phyloP scores from a whole-genome alignment of 1,140 invertebrate genomes.

The Littorina saxatilis region DNA sequence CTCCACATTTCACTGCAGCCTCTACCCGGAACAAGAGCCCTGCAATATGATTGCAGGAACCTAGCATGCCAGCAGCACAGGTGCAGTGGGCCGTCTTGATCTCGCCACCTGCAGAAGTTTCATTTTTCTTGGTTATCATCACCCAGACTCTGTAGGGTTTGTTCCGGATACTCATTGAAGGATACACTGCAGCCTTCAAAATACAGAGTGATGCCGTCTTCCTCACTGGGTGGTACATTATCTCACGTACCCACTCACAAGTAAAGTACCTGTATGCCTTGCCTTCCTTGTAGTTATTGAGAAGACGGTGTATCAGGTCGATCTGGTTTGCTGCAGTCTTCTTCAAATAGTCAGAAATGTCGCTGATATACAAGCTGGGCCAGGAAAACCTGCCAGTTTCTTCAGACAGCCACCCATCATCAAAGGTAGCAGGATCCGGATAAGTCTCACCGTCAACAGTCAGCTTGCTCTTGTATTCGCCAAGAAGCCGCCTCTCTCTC shows the following conservation, averaged over 20 bases:
- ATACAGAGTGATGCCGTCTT: not conserved
- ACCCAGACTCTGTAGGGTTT: not conserved
- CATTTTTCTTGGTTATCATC: not conserved
- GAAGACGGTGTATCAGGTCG: not conserved
- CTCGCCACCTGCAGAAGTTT: not conserved
- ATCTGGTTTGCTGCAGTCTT: too few species aligned
- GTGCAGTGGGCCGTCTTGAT: not conserved
- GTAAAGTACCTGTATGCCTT: slow-evolving; percentile 46
- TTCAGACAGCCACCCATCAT: too few species aligned
- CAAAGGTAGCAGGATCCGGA: too few species aligned
- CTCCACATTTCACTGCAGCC: not conserved
- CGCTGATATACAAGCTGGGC: too few species aligned
- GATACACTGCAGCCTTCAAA: not conserved
- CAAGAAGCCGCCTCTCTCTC: too few species aligned
- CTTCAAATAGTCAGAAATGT: too few species aligned
- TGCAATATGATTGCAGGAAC: slow-evolving; percentile 34
- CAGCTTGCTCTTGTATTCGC: too few species aligned
- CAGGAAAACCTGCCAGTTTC: too few species aligned
- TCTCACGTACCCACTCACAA: slow-evolving; percentile 40
- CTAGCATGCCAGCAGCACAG: slow-evolving; percentile 28
- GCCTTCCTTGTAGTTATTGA: slow-evolving; percentile 43
- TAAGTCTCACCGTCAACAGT: too few species aligned
- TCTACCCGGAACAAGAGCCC: slow-evolving; percentile 25
- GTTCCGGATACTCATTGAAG: too few species aligned
- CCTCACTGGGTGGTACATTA: slow-evolving; percentile 34